Conservation (phyloP, 1,140 invertebrate genomes). For the Leucophenga varia region DNA sequence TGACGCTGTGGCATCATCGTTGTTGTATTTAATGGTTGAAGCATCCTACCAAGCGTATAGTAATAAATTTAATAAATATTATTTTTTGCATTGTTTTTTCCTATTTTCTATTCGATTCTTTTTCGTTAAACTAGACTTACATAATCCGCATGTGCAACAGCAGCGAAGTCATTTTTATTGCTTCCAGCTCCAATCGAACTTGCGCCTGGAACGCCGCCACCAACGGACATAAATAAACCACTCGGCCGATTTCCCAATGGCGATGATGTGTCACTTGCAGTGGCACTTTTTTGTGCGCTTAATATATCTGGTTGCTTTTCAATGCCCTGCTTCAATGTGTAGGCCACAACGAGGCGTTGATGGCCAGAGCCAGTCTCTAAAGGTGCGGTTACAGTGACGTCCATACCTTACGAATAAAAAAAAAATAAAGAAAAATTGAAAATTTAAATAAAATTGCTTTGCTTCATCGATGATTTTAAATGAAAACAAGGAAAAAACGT, state of each 20-base stretch:
- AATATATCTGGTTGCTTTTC: slow-evolving; percentile 58
- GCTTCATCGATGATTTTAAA: too few relatives aligned
- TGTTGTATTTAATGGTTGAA: slow-evolving; percentile 11
- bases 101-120: too few relatives aligned
- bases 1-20: slow-evolving; percentile 26
- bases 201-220: slow-evolving; percentile 17
- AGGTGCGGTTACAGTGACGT: slow-evolving; percentile 55
- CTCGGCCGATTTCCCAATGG: slow-evolving; percentile 53
- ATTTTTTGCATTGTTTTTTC: too few relatives aligned
- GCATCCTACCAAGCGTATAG: slow-evolving; percentile 27
- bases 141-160: slow-evolving; percentile 29
- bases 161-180: slow-evolving; percentile 32
- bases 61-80: too few relatives aligned
- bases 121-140: slow-evolving; percentile 34
- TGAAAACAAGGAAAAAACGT: too few relatives aligned
- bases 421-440: too few relatives aligned
- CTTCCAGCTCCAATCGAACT: slow-evolving; percentile 22
- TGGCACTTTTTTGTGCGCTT: slow-evolving; percentile 57
- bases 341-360: slow-evolving; percentile 63
- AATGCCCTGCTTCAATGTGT: slow-evolving; percentile 60
- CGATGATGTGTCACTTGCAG: slow-evolving; percentile 49
- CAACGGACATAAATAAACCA: slow-evolving; percentile 36
- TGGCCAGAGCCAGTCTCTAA: slow-evolving; percentile 64
- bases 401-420: slow-evolving; percentile 45
- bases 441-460: not conserved